Base-by-base conservation (phyloP, 2,888 invertebrate genomes). In the Chaitophorus viminalis region DNA sequence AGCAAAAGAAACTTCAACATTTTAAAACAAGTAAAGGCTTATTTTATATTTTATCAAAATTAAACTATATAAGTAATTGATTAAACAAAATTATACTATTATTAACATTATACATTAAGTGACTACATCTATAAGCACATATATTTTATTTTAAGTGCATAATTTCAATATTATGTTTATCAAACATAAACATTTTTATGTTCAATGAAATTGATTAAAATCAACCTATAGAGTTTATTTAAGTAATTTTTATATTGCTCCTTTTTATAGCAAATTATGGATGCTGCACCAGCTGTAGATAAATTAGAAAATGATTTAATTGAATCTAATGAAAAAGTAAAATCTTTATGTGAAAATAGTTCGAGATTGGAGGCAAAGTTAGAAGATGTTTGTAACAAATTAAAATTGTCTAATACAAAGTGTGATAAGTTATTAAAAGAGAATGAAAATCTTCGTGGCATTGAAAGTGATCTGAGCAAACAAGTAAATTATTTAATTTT, bases 301-400 rank as follows among this genome's bases (percentile, higher is more conserved):
- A n/a, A 75, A 68, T 25, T 87, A 33, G 87, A 87, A 74, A 74
- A 46, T 17, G 60, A 87, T 31, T 81, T 87, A 4, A 25, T 46
- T n/a, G 65, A 74, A 81, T 79, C 87, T 31, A 74, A 81, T 65
- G 33, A 81, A 31, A 87, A 87, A 81, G 74, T 87, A n/a, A 75
- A 75, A 81, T 46, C 46, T n/a, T 65, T 87, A n/a, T 74, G 87
- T 81, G 74, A 74, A 33, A 65, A 46, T 60, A n/a, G 46, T 75
- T 74, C 60, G 60, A 87, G 25, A 65, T 79, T 81, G 8, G 81
- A 87, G 18, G 25, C 60, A 18, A 74, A 9, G 14, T 65, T 87
- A n/a, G 46, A 74, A 3, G 74, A 87, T 81, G 60, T 65, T 36
- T 65, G 5, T 75, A 74, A 21, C 18, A 29, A 81, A 33, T 81